These are phyloP conservation scores for Dinoponera quadriceps DNA, from an alignment of 1,140 invertebrate genomes.

Conservation along the genomic window DNA sequence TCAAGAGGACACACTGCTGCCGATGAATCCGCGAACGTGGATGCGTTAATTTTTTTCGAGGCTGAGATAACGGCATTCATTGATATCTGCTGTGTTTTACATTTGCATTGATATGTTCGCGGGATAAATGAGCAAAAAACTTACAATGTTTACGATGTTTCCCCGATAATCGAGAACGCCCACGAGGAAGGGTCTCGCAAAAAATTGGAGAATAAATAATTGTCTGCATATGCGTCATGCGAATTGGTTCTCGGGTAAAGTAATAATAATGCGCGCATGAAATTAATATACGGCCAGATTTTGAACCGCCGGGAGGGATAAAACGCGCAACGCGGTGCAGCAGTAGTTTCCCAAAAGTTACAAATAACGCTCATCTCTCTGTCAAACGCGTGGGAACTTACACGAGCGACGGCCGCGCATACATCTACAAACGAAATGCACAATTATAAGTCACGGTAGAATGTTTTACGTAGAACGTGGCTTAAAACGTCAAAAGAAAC, in stretches of 20 bases:
- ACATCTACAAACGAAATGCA: neutral
- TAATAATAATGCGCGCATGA: neutral
- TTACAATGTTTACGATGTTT: too few relatives aligned
- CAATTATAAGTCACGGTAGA: conserved; percentile 15
- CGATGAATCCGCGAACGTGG: neutral
- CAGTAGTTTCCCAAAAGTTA: conserved; percentile 15
- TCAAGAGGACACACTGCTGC: neutral
- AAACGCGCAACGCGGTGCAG: too few relatives aligned
- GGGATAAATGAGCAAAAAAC: too few relatives aligned
- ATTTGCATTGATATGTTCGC: too few relatives aligned
- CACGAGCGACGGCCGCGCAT: neutral
- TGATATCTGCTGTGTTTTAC: neutral
- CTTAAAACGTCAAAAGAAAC: conserved; percentile 23
- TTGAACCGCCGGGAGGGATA: too few relatives aligned
- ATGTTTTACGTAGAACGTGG: conserved; percentile 18
- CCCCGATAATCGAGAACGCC: too few relatives aligned
- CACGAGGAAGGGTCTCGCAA: too few relatives aligned
- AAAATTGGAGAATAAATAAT: too few relatives aligned
- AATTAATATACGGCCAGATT: too few relatives aligned
- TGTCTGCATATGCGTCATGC: too few relatives aligned
- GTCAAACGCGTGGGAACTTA: conserved; percentile 15
- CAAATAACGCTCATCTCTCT: conserved; percentile 5
- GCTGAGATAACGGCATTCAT: neutral
- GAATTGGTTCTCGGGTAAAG: too few relatives aligned
- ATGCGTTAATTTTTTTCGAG: too few relatives aligned